A percentile compares a stretch with the other conserved stretches of the same genome.
Evolutionary conservation across 2,888 invertebrate species (phyloP).

Genomic region (Ennomos quercinarius): DNA sequence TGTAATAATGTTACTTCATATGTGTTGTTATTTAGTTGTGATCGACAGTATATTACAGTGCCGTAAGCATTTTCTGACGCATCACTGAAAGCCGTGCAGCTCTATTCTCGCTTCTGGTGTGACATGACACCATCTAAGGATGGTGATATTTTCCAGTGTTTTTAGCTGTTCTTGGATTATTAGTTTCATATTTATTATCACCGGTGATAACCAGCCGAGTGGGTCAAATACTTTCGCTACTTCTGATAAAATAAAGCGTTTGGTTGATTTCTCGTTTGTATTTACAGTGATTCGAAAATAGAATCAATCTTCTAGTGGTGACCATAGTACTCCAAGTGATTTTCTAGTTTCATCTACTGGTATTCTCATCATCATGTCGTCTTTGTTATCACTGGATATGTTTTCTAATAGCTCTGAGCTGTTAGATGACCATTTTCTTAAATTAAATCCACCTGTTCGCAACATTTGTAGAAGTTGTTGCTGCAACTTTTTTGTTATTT

Average conservation of each 20-base stretch:
- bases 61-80: slow-evolving; percentile 12
- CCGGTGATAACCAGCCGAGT: background rate
- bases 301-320: no score
- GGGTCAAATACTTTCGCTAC: background rate
- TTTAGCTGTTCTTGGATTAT: slow-evolving; percentile 14
- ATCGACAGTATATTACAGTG: background rate
- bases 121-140: slow-evolving; percentile 1
- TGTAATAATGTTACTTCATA: background rate
- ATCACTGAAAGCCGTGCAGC: background rate
- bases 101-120: background rate
- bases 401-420: no score
- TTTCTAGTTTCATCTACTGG: slow-evolving; percentile 2
- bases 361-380: no score
- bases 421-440: background rate
- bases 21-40: background rate
- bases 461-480: no score
- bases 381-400: no score
- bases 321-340: background rate
- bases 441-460: slow-evolving; percentile 9
- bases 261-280: no score
- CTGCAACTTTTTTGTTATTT: no score
- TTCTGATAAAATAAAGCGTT: no score
- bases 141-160: background rate
- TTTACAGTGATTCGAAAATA: no score
- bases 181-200: slow-evolving; percentile 11